phyloP scores from a whole-genome alignment of 2,113 vertebrate species.

The Rhizomys pruinosus region DNA sequence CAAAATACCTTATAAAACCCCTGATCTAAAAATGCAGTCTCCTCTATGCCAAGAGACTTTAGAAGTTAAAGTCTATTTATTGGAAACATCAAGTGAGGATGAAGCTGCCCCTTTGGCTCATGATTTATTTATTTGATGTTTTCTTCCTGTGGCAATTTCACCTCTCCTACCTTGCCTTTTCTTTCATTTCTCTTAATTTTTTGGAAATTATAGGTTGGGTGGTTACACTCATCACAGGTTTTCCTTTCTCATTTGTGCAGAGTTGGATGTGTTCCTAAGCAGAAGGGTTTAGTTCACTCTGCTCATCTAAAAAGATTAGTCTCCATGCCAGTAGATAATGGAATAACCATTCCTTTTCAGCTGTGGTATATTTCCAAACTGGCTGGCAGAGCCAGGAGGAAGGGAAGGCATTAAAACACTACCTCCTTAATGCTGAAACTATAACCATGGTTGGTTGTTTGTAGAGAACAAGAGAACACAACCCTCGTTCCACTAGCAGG shows the following conservation, averaged over 20 bases:
- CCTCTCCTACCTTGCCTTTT: slow-evolving; percentile 28
- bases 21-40: background rate
- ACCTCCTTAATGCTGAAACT: slow-evolving; percentile 74
- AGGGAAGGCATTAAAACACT: slow-evolving; percentile 69
- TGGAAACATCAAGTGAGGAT: slow-evolving; percentile 27
- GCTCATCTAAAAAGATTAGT: slow-evolving; percentile 59
- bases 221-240: slow-evolving; percentile 50
- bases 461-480: slow-evolving; percentile 78
- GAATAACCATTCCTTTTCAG: slow-evolving; percentile 82
- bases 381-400: slow-evolving; percentile 74
- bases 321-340: slow-evolving; percentile 74
- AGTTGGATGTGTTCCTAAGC: slow-evolving; percentile 48
- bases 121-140: slow-evolving; percentile 32
- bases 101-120: background rate
- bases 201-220: slow-evolving; percentile 49
- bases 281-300: slow-evolving; percentile 55
- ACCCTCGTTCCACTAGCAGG: slow-evolving; percentile 77
- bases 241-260: slow-evolving; percentile 57
- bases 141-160: slow-evolving; percentile 48
- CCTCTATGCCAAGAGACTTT: slow-evolving; percentile 39
- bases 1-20: slow-evolving; percentile 27
- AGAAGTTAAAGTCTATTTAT: slow-evolving; percentile 19
- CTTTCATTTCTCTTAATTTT: slow-evolving; percentile 12
- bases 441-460: slow-evolving; percentile 73
- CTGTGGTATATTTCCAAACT: slow-evolving; percentile 73